Conservation (phyloP, 2,888 invertebrate genomes). For the Patella ulyssiponensis region DNA sequence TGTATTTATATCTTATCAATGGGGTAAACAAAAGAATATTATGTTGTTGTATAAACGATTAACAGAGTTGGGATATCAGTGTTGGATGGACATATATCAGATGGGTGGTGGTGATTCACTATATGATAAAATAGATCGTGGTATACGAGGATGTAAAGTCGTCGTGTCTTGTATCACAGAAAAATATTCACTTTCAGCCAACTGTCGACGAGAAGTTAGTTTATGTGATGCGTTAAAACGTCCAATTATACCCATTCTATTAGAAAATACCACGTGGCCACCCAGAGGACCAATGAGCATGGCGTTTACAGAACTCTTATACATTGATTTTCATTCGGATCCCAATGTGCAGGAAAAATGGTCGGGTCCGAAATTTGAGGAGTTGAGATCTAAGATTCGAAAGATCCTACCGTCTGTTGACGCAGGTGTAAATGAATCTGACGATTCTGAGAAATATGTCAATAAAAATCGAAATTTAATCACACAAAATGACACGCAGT, state of each 20-base stretch:
- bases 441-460: too few species aligned
- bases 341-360: conserved; percentile 47
- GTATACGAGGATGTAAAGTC: conserved; percentile 60
- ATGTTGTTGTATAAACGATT: conserved; percentile 58
- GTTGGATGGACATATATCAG: conserved; percentile 70
- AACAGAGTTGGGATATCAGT: conserved; percentile 57
- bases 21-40: conserved; percentile 68
- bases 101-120: conserved; percentile 71
- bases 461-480: too few species aligned
- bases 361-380: conserved; percentile 53
- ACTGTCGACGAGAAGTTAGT: conserved; percentile 68
- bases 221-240: conserved; percentile 67
- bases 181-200: conserved; percentile 67
- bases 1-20: conserved; percentile 69
- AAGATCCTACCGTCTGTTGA: background rate
- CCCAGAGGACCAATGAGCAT: conserved; percentile 69
- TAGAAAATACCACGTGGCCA: conserved; percentile 67
- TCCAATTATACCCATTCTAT: conserved; percentile 65
- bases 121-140: conserved; percentile 69
- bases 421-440: too few species aligned
- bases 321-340: conserved; percentile 57
- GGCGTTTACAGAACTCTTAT: conserved; percentile 64
- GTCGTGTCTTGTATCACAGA: conserved; percentile 66
- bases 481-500: too few species aligned
- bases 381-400: conserved; percentile 46